Base-by-base conservation (phyloP, 2,113 vertebrate genomes). In the Eubucco bourcierii region DNA sequence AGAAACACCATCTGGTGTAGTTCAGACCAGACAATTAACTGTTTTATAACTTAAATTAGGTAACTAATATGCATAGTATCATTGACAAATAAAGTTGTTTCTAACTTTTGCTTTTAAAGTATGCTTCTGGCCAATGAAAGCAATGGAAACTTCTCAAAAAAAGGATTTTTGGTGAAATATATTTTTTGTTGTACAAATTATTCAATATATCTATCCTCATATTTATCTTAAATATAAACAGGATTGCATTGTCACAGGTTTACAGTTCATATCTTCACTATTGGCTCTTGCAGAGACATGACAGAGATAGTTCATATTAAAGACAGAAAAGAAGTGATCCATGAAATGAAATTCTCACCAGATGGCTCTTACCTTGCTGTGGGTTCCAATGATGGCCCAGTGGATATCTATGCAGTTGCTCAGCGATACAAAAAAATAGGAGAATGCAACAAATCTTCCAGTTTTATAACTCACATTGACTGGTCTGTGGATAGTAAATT, bases 241-340 rank as follows among this genome's bases (percentile, higher is more conserved):
- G 18, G 7, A 52, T 66, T 78, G 84, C 34, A 9, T 59, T 12
- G 47, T 84, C 44, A 56, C 50, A 70, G 8, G 34, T 61, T 82
- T 67, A 53, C 44, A 81, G 52, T 29, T 94, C 63, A 74, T 44
- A 7, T 46, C 75, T 67, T 96, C 46, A 16, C 83, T 64, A 25
- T 59, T 81, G 90, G 59, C 80, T 94, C 59, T 85, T 94, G 60
- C 96, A 99, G 99, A 97, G 99, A 99, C 96, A 99, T 99, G 99
- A 99, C 99, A 1, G 99, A 99, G 97, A 98, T 99, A 8, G 99
- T 99, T 71, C 99, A 99, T 97, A 99, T 99, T 91, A 99, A 99
- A 96, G 99, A 99, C 94, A 96, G 99, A 65, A 99, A 99, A 97
- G 99, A 99, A 96, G 99, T 99, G 59, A 99, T 99, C 95, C 99